Conservation (phyloP, 2,113 vertebrate species). For the Osmerus eperlanus region DNA sequence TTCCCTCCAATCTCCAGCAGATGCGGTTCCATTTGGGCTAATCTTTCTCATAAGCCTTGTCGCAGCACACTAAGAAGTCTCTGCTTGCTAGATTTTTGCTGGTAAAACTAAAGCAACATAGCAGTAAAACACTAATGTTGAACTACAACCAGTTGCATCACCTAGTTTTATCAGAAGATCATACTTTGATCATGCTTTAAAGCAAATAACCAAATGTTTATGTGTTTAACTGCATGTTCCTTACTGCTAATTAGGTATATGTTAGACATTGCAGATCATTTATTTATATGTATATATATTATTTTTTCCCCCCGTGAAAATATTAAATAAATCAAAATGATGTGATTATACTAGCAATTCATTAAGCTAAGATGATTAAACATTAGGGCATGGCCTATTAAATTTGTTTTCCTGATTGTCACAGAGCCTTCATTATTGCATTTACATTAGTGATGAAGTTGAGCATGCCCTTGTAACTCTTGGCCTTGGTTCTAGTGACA, state of each 20-base stretch:
- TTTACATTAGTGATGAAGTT: constrained; percentile 32
- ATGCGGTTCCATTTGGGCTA: constrained; percentile 8
- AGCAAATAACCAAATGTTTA: no score
- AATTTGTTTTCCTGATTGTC: constrained; percentile 45
- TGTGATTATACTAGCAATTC: constrained; percentile 49
- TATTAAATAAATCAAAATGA: constrained; percentile 43
- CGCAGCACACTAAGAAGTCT: not conserved
- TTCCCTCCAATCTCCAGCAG: not conserved
- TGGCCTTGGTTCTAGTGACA: constrained; percentile 25
- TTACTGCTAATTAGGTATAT: no score
- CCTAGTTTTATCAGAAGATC: no score
- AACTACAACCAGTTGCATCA: no score
- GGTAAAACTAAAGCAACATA: no score
- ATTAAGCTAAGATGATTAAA: constrained; percentile 45
- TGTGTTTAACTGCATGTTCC: no score
- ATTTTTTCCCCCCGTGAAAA: constrained; percentile 17
- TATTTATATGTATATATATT: no score
- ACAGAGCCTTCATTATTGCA: constrained; percentile 22
- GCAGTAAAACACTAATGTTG: no score
- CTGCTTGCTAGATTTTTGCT: no score
- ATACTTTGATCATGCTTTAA: no score
- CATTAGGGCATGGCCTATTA: constrained; percentile 56
- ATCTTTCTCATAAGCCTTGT: constrained; percentile 16
- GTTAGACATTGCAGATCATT: no score
- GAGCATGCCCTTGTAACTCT: constrained; percentile 22